These are phyloP conservation scores for Rhingia campestris DNA, from an alignment of 2,888 invertebrate species.

Conservation along the genomic window DNA sequence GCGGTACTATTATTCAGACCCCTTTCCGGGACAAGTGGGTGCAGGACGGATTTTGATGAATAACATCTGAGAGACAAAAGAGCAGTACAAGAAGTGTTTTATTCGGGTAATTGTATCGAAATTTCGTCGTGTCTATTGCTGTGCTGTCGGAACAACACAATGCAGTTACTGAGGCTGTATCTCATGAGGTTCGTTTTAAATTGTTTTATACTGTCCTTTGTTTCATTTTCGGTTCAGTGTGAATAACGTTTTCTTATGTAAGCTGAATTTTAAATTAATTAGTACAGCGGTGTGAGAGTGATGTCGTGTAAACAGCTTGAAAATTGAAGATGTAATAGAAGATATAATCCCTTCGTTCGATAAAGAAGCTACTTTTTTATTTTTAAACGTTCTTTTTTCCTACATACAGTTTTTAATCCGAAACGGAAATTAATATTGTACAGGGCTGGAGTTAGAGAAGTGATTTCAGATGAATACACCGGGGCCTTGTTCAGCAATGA, in stretches of 20 bases:
- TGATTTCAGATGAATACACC: constrained; percentile 1
- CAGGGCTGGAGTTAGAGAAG: constrained; percentile 8
- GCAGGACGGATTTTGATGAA: constrained; percentile 2
- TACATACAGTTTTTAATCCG: neutral
- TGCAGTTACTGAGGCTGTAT: constrained; percentile 71
- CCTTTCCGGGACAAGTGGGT: constrained; percentile 5
- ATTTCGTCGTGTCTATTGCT: constrained; percentile 29
- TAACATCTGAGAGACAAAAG: constrained; percentile 5
- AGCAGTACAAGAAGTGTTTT: constrained; percentile 1
- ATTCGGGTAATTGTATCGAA: constrained; percentile 44
- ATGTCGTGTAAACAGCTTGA: constrained; percentile 16
- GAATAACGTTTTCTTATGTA: constrained; percentile 44
- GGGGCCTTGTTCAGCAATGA: constrained; percentile 1
- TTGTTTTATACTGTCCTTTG: constrained; percentile 62
- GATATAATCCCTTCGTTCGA: constrained; percentile 15
- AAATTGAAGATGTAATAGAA: constrained; percentile 27
- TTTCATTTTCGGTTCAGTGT: constrained; percentile 33
- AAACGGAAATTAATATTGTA: constrained; percentile 23
- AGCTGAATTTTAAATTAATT: constrained; percentile 62
- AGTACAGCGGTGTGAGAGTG: constrained; percentile 20
- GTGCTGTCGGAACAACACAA: constrained; percentile 49
- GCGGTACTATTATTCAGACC: constrained; percentile 15
- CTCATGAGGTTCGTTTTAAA: constrained; percentile 69
- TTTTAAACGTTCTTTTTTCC: neutral
- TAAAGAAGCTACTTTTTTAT: neutral